Evolutionary conservation across 2,113 vertebrate species (phyloP).

Genomic region (Ivindomyrus marchei): DNA sequence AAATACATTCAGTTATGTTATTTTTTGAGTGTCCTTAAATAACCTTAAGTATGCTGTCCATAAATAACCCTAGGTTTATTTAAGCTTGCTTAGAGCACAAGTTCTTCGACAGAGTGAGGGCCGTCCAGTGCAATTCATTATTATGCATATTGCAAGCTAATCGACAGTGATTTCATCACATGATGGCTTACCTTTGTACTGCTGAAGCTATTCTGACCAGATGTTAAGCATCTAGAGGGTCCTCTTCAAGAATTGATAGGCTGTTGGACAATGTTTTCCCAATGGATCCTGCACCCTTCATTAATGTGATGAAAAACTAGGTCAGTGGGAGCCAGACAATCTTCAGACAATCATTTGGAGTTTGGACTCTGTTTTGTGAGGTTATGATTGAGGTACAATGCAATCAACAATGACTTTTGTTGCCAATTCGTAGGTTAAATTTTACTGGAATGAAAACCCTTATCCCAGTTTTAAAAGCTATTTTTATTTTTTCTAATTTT

Average conservation of each 20-base stretch:
- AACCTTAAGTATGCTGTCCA: background rate
- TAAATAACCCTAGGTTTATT: background rate
- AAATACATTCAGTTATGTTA: background rate
- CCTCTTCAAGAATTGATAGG: background rate
- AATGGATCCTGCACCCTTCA: background rate
- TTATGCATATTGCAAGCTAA: background rate
- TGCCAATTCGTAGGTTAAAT: background rate
- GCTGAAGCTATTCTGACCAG: background rate
- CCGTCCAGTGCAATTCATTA: background rate
- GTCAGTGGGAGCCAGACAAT: background rate
- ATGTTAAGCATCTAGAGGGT: background rate
- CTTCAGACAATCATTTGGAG: conserved; percentile 5
- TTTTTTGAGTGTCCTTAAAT: background rate
- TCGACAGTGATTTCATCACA: background rate
- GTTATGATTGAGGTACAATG: background rate
- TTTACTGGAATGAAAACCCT: background rate
- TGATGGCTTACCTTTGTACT: background rate
- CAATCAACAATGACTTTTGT: background rate
- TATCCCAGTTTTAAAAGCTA: background rate
- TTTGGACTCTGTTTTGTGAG: background rate
- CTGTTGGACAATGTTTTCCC: background rate
- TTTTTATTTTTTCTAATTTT: background rate
- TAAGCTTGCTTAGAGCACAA: background rate
- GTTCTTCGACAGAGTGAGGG: background rate
- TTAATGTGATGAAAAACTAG: background rate